phyloP scores from a whole-genome alignment of 2,113 vertebrate species.

The Plecturocebus donacophilus region DNA sequence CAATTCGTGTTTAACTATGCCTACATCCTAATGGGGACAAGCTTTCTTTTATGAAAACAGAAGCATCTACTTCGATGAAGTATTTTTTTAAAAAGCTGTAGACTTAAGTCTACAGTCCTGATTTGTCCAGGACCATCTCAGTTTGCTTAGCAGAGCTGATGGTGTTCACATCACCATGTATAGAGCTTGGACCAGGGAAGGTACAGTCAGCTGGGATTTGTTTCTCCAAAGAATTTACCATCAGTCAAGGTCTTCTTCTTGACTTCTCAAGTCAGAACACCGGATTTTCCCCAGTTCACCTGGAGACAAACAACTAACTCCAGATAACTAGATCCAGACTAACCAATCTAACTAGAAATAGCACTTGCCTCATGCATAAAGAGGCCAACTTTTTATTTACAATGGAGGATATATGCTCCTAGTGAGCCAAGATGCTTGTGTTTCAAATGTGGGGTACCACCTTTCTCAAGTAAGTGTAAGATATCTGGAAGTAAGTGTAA shows the following conservation, averaged over 20 bases:
- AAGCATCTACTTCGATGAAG: not conserved
- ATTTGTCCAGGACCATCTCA: not conserved
- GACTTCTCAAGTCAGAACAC: not conserved
- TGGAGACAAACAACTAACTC: not conserved
- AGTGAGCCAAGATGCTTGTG: not conserved
- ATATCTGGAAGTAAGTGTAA: not conserved
- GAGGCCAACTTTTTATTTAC: not conserved
- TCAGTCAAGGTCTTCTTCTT: not conserved
- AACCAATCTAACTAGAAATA: not conserved
- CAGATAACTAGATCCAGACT: not conserved
- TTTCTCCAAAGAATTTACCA: not conserved
- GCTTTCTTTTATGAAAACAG: not conserved
- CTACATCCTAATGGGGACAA: not conserved
- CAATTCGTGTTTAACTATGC: not conserved
- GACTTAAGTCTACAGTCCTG: not conserved
- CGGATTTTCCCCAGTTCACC: not conserved
- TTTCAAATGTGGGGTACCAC: not conserved
- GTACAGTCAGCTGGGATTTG: not conserved
- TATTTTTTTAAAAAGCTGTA: not conserved
- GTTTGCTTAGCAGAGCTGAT: not conserved
- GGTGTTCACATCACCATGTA: not conserved
- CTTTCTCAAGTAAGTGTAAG: not conserved
- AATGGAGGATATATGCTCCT: not conserved
- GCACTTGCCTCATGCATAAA: not conserved
- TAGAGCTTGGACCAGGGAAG: not conserved